Percentiles rank a stretch among this genome's conserved stretches.
Conservation (phyloP, 2,888 invertebrate species). For the Tachina grossa region DNA sequence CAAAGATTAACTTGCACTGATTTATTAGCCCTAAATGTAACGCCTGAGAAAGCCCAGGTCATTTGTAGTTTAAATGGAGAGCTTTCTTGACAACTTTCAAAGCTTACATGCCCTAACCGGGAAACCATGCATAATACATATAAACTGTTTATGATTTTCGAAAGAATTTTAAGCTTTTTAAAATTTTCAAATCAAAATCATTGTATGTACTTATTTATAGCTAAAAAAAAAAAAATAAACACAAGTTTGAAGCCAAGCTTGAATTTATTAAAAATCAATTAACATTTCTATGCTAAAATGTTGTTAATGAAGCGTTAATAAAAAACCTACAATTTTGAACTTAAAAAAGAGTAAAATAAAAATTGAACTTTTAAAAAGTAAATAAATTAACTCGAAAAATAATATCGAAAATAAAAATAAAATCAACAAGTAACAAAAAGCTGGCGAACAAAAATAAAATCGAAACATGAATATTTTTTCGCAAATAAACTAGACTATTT, state of each 20-base stretch:
- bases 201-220: constrained; percentile 1
- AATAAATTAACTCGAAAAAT: constrained; percentile 37
- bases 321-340: constrained; percentile 52
- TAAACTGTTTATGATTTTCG: too few species aligned
- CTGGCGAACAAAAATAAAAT: constrained; percentile 23
- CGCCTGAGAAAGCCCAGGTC: too few species aligned
- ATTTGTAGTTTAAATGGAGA: too few species aligned
- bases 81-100: too few species aligned
- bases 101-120: too few species aligned
- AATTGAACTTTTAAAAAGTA: constrained; percentile 16
- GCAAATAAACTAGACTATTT: constrained; percentile 42
- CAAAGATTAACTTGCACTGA: too few species aligned
- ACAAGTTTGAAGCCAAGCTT: constrained; percentile 6
- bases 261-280: constrained; percentile 59
- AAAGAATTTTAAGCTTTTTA: constrained; percentile 12
- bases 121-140: too few species aligned
- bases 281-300: constrained; percentile 64
- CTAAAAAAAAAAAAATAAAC: background rate
- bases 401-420: background rate
- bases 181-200: constrained; percentile 34
- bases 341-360: constrained; percentile 27
- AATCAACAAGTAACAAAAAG: constrained; percentile 22
- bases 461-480: constrained; percentile 45
- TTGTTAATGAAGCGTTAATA: constrained; percentile 66
- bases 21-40: too few species aligned